Evolutionary conservation across 2,888 invertebrate genomes (phyloP).

Genomic region (Cantharis rufa): DNA sequence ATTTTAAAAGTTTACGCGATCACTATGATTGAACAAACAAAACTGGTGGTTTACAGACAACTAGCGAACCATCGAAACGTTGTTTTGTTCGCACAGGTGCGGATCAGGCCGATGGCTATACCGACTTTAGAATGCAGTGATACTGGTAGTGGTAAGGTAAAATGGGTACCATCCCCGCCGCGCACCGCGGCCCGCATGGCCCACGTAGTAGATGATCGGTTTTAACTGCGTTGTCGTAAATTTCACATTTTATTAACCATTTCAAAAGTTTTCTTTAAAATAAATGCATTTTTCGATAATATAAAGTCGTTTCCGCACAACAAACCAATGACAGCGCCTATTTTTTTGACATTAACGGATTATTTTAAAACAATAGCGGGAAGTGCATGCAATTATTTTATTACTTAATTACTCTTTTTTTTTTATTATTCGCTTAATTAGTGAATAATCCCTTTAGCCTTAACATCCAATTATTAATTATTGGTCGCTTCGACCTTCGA

Average conservation of each 20-base stretch:
- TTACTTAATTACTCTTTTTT: neutral
- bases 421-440: neutral
- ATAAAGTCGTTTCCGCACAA: too few species aligned
- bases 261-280: neutral
- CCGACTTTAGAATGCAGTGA: slow-evolving; percentile 32
- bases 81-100: slow-evolving; percentile 32
- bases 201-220: slow-evolving; percentile 1
- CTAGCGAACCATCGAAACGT: slow-evolving; percentile 24
- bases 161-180: slow-evolving; percentile 20
- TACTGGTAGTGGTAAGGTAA: slow-evolving; percentile 33
- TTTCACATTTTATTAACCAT: neutral
- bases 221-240: neutral
- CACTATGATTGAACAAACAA: slow-evolving; percentile 27
- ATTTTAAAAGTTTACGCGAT: slow-evolving; percentile 18
- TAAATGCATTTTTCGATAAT: too few species aligned
- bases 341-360: neutral
- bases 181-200: slow-evolving; percentile 23
- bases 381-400: neutral
- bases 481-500: neutral
- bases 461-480: neutral
- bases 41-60: slow-evolving; percentile 14
- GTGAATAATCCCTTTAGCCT: neutral
- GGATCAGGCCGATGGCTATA: slow-evolving; percentile 27
- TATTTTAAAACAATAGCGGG: neutral
- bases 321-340: neutral